Evolutionary conservation across 2,797 vertebrate species (phyloP).

Genomic region (Neomorphus geoffroyi): DNA sequence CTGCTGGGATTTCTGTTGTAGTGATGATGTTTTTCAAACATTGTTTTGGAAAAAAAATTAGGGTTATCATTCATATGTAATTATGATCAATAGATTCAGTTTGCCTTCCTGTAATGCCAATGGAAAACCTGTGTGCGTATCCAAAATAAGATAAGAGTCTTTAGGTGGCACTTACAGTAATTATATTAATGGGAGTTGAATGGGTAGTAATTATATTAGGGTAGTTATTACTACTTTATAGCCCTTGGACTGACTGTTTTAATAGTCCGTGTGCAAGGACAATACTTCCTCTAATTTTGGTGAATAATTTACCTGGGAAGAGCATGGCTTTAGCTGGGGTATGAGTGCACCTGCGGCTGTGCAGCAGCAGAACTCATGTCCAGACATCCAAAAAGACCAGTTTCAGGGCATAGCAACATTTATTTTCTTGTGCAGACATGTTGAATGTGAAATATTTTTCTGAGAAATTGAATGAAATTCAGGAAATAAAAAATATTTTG

Average conservation of each 20-base stretch:
- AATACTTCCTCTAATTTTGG: neutral
- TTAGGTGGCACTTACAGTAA: neutral
- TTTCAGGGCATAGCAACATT: neutral
- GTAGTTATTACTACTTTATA: neutral
- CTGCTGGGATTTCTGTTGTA: neutral
- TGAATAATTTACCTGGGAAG: neutral
- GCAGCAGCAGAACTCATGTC: neutral
- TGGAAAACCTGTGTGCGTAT: neutral
- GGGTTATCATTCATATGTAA: conserved; percentile 20
- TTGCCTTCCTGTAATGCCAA: conserved; percentile 20
- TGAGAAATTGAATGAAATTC: neutral
- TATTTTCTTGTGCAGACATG: neutral
- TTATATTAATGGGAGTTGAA: conserved; percentile 1
- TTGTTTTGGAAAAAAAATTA: conserved; percentile 15
- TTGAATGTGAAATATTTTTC: neutral
- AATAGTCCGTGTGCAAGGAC: neutral
- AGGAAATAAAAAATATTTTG: neutral
- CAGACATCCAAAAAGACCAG: neutral
- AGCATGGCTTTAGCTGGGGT: neutral
- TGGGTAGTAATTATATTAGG: neutral
- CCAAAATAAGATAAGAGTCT: neutral
- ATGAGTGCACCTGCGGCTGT: neutral
- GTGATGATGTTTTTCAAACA: neutral
- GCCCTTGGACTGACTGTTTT: neutral
- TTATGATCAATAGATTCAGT: conserved; percentile 1